These are phyloP conservation scores for Nemurella pictetii DNA, from an alignment of 2,888 invertebrate species.

Conservation along the genomic window DNA sequence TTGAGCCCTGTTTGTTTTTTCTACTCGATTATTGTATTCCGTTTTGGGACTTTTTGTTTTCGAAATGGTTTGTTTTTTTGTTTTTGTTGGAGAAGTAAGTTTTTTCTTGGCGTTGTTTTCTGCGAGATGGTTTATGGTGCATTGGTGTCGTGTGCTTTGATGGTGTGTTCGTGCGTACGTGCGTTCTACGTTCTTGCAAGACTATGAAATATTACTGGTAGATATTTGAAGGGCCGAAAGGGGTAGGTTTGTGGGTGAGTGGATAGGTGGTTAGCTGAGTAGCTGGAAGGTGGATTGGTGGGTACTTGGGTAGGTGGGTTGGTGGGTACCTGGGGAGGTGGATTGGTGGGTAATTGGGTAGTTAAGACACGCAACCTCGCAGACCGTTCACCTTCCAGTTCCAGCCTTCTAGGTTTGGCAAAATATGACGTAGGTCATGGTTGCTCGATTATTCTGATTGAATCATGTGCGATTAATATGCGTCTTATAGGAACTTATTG, in stretches of 20 bases:
- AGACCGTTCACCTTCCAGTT: background rate
- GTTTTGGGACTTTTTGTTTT: constrained; percentile 15
- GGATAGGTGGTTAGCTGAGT: no score
- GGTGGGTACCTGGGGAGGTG: no score
- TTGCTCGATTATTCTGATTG: background rate
- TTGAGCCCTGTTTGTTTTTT: constrained; percentile 22
- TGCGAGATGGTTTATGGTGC: background rate
- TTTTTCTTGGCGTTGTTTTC: constrained; percentile 15
- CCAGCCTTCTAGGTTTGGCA: background rate
- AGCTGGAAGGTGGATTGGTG: no score
- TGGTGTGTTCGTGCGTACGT: background rate
- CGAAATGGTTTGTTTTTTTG: constrained; percentile 9
- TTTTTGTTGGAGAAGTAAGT: constrained; percentile 2
- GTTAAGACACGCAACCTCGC: no score
- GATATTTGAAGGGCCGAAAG: no score
- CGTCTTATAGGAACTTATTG: no score
- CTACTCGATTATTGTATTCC: constrained; percentile 24
- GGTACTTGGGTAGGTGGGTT: no score
- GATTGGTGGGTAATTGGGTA: no score
- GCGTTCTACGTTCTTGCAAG: background rate
- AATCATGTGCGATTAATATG: no score
- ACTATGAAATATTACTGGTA: no score
- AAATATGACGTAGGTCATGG: background rate
- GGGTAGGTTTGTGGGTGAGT: no score
- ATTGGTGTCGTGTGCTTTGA: background rate